Conservation (phyloP, 2,797 vertebrate genomes). For the Allobates femoralis region DNA sequence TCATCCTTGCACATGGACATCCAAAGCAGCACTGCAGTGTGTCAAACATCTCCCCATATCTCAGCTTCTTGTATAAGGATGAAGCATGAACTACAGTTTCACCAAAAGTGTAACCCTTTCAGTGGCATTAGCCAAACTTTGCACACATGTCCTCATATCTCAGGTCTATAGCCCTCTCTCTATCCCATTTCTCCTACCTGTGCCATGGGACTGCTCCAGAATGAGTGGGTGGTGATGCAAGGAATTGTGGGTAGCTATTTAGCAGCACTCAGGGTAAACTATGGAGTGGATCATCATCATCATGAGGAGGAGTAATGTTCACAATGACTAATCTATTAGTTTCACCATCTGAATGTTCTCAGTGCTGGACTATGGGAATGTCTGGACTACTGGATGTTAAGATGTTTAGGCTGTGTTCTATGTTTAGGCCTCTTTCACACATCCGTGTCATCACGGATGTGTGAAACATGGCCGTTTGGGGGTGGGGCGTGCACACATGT, state of each 20-base stretch:
- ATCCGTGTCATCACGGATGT: no score
- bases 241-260: slow-evolving; percentile 31
- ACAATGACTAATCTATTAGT: no score
- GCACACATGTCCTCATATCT: background rate
- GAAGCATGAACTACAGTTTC: background rate
- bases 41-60: background rate
- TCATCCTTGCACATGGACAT: no score
- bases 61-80: background rate
- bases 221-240: background rate
- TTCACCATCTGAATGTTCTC: no score
- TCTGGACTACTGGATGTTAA: no score
- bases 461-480: no score
- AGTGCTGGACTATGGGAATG: no score
- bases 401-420: no score
- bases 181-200: slow-evolving; percentile 1
- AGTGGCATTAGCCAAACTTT: no score
- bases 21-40: background rate
- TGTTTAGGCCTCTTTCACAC: no score
- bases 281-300: slow-evolving; percentile 10
- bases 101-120: background rate
- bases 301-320: background rate
- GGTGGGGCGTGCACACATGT: no score
- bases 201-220: background rate
- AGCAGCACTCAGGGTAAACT: slow-evolving; percentile 7
- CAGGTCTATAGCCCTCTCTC: background rate